Conservation (phyloP, 2,888 invertebrate species). For the Leptopilina drosophilae region DNA sequence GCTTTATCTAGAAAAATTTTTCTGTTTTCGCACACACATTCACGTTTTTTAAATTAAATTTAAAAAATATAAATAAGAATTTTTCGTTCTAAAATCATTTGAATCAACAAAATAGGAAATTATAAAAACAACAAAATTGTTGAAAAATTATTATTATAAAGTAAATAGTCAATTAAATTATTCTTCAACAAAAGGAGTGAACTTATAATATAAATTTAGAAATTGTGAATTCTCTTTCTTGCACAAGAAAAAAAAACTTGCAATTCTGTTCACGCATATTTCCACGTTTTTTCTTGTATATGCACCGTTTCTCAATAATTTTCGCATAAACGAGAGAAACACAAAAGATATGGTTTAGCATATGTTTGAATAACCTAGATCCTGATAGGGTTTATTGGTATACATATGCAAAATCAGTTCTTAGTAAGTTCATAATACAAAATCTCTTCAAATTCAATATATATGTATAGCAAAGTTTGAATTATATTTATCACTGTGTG, state of each 20-base stretch:
- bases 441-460: neutral
- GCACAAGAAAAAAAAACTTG: no score
- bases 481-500: neutral
- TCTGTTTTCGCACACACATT: conserved; percentile 1
- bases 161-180: no score
- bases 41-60: neutral
- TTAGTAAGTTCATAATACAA: neutral
- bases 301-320: neutral
- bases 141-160: neutral
- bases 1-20: neutral
- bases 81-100: no score
- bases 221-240: no score
- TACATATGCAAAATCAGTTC: conserved; percentile 6
- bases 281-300: no score
- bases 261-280: no score
- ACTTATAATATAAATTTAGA: no score
- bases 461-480: neutral
- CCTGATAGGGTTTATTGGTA: neutral
- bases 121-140: no score
- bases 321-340: neutral
- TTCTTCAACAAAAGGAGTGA: no score
- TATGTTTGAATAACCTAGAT: conserved; percentile 16
- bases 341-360: conserved; percentile 6
- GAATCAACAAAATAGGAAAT: no score
- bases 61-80: neutral